These are phyloP conservation scores for Eupristina koningsbergeri DNA, from an alignment of 1,140 invertebrate species.

Conservation along the genomic window DNA sequence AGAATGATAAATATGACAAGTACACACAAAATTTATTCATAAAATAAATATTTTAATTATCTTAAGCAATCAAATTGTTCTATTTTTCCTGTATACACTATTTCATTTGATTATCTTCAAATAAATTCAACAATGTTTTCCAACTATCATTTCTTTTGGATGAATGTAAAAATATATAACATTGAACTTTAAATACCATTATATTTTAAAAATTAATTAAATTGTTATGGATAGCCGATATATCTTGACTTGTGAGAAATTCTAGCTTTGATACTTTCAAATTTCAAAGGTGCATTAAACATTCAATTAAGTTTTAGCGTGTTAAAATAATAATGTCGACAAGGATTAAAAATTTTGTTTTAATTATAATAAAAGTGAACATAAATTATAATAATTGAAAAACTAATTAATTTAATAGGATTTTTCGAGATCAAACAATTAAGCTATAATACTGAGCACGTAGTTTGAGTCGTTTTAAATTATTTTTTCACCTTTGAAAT, in stretches of 20 bases:
- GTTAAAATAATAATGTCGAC: neutral
- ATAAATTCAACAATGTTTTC: too few relatives aligned
- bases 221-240: neutral
- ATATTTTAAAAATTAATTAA: neutral
- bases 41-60: too few relatives aligned
- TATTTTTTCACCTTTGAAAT: neutral
- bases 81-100: too few relatives aligned
- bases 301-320: neutral
- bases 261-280: neutral
- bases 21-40: too few relatives aligned
- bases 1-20: too few relatives aligned
- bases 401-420: neutral
- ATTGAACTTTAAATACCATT: neutral
- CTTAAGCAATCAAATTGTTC: too few relatives aligned
- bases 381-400: constrained; percentile 1
- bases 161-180: neutral
- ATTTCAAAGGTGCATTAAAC: neutral
- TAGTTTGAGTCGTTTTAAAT: too few relatives aligned
- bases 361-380: neutral
- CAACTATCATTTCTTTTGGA: too few relatives aligned
- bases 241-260: neutral
- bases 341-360: neutral
- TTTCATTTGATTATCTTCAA: too few relatives aligned
- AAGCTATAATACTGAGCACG: neutral
- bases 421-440: neutral